These are phyloP conservation scores for Ochotona princeps DNA, from an alignment of 2,113 vertebrate species.

Conservation along the genomic window DNA sequence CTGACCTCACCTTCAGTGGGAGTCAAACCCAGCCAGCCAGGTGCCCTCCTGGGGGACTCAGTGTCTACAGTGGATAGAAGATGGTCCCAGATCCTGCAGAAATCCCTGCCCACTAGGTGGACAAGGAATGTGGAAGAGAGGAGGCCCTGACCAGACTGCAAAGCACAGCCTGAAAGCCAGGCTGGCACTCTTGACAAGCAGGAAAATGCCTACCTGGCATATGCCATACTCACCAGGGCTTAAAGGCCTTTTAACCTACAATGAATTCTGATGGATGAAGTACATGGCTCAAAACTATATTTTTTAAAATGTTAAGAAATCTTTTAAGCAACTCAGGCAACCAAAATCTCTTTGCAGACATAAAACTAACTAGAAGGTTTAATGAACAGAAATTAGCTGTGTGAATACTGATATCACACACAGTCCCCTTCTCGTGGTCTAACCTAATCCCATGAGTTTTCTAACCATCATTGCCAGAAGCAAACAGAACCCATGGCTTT, in stretches of 20 bases:
- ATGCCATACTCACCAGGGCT: neutral
- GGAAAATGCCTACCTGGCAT: neutral
- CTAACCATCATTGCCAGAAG: neutral
- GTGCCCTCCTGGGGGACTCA: neutral
- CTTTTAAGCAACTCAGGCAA: neutral
- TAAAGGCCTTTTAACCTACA: neutral
- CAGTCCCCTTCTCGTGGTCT: neutral
- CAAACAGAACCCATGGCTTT: accelerated
- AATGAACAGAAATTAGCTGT: neutral
- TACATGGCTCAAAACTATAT: neutral
- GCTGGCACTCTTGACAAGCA: neutral
- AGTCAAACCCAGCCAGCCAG: neutral
- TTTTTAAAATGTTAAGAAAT: neutral
- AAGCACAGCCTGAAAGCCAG: neutral
- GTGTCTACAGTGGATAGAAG: neutral
- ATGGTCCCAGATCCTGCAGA: neutral
- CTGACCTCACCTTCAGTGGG: neutral
- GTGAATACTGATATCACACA: accelerated
- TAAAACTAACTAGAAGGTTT: neutral
- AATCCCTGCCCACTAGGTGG: neutral
- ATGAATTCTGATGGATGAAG: neutral
- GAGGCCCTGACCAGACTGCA: neutral
- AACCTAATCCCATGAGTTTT: neutral
- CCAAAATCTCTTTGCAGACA: neutral
- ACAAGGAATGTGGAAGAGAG: accelerated